These are phyloP conservation scores for Labroides dimidiatus DNA, from an alignment of 2,797 vertebrate species.

Conservation along the genomic window DNA sequence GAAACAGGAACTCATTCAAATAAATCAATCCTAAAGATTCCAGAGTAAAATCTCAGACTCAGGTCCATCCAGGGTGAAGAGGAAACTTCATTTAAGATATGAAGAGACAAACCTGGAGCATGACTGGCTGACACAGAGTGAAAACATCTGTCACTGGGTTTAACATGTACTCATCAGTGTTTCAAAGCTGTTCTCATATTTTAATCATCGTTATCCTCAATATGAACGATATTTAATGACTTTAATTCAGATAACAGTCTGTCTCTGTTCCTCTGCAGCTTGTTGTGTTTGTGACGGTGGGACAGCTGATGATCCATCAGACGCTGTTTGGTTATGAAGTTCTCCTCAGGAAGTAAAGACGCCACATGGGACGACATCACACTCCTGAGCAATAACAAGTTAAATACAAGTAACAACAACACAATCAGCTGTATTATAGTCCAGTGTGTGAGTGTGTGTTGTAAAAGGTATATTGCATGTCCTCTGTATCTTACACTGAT, in stretches of 20 bases:
- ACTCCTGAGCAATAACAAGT: constrained; percentile 2
- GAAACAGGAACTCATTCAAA: neutral
- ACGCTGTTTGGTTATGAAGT: constrained; percentile 45
- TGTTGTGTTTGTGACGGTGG: constrained; percentile 48
- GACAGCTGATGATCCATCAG: constrained; percentile 66
- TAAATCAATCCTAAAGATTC: too few relatives aligned
- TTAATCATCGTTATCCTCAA: neutral
- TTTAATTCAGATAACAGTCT: neutral
- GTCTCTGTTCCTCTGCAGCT: constrained; percentile 53
- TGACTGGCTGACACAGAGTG: too few relatives aligned
- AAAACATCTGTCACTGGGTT: too few relatives aligned
- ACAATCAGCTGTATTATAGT: too few relatives aligned
- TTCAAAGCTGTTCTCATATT: too few relatives aligned
- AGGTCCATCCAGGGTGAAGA: too few relatives aligned
- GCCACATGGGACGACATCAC: neutral
- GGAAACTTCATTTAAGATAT: too few relatives aligned
- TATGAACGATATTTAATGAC: neutral
- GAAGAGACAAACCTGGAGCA: too few relatives aligned
- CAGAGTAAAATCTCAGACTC: neutral
- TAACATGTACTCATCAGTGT: too few relatives aligned
- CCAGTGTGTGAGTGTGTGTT: too few relatives aligned
- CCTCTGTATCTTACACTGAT: too few relatives aligned
- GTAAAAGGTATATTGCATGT: too few relatives aligned
- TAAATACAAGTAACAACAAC: constrained; percentile 1
- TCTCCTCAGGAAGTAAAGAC: constrained; percentile 42